Evolutionary conservation across 2,113 vertebrate genomes (phyloP).

Genomic region (Casuarius casuarius): DNA sequence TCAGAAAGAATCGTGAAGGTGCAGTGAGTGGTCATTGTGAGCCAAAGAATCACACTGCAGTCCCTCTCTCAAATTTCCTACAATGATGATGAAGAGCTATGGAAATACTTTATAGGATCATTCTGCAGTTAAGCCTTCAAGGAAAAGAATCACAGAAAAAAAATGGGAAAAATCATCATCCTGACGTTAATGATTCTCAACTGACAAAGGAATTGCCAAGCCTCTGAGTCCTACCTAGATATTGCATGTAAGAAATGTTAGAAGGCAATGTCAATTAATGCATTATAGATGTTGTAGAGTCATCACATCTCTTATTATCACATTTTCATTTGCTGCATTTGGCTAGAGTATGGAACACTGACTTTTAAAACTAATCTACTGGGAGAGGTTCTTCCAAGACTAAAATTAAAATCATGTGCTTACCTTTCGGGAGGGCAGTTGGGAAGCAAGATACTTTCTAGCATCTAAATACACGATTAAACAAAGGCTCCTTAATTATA

Average conservation of each 20-base stretch:
- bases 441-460: slow-evolving; percentile 9
- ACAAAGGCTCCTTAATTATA: slow-evolving; percentile 2
- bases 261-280: slow-evolving; percentile 23
- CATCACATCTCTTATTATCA: slow-evolving; percentile 10
- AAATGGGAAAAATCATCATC: background rate
- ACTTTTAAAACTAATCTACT: slow-evolving; percentile 50
- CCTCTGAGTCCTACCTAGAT: background rate
- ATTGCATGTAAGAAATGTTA: slow-evolving; percentile 15
- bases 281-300: slow-evolving; percentile 47
- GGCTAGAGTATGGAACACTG: slow-evolving; percentile 13
- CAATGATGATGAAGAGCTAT: background rate
- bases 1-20: background rate
- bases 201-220: background rate
- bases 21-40: background rate
- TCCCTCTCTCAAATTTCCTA: background rate
- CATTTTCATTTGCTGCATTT: slow-evolving; percentile 36
- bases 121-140: background rate
- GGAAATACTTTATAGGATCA: background rate
- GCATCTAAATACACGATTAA: slow-evolving; percentile 28
- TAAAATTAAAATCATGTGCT: slow-evolving; percentile 33
- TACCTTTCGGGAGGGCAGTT: background rate
- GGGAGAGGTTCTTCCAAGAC: background rate
- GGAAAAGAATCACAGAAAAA: background rate
- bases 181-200: background rate
- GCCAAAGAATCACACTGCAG: background rate